These are phyloP conservation scores for Alectura lathami DNA, from an alignment of 2,113 vertebrate species.

Conservation along the genomic window DNA sequence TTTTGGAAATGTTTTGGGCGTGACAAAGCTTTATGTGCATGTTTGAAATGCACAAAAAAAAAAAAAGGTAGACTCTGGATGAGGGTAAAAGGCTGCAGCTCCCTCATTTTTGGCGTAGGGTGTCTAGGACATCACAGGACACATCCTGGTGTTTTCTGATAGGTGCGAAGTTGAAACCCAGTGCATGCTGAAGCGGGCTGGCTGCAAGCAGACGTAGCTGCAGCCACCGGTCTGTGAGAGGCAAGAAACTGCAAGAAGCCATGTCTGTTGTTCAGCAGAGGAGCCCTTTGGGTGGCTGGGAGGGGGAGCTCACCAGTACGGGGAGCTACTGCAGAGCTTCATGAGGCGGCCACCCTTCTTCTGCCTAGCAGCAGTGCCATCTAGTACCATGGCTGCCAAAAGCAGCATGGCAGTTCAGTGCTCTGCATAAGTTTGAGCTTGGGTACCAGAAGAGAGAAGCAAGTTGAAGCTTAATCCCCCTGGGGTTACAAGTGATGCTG, in stretches of 20 bases:
- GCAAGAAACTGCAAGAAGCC: fast-evolving
- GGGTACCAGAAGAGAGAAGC: background rate
- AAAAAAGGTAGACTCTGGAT: background rate
- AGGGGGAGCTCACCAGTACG: background rate
- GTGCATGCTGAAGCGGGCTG: background rate
- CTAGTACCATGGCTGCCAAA: background rate
- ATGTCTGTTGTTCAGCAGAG: background rate
- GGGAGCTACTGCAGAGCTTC: background rate
- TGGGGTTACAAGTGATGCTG: background rate
- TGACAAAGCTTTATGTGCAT: conserved; percentile 21
- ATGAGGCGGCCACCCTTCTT: too few relatives aligned
- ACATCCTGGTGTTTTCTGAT: background rate
- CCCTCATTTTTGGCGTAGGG: background rate
- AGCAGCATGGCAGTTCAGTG: background rate
- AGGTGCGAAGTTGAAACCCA: background rate
- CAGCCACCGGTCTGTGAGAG: fast-evolving
- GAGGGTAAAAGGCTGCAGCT: conserved; percentile 23
- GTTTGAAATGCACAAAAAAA: background rate
- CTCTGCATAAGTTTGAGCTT: background rate
- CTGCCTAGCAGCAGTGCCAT: background rate
- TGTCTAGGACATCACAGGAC: background rate
- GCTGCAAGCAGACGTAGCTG: background rate
- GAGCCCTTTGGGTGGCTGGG: background rate
- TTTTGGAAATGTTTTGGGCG: background rate
- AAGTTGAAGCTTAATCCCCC: background rate